Percentiles rank a stretch among this genome's conserved stretches.
Conservation (phyloP, 2,113 vertebrate genomes). For the Apodemus speciosus region DNA sequence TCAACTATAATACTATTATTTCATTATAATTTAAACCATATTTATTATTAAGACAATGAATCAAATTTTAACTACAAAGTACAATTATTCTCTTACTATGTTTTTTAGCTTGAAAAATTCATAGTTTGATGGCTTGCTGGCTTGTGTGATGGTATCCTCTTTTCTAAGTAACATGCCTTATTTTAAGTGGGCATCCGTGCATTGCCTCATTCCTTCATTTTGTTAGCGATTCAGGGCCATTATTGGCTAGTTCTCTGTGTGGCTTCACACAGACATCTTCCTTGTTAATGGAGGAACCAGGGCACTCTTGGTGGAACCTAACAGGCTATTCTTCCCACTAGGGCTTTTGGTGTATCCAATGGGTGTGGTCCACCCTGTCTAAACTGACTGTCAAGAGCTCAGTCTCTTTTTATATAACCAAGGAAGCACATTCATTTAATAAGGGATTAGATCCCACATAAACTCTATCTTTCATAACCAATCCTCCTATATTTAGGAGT, state of each 20-base stretch:
- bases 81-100: background rate
- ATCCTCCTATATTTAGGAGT: too few species aligned
- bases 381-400: background rate
- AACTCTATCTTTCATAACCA: too few species aligned
- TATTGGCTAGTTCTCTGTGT: background rate
- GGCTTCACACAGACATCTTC: background rate
- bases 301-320: background rate
- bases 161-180: background rate
- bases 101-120: background rate
- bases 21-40: background rate
- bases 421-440: too few species aligned
- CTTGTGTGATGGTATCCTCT: background rate
- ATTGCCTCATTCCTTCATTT: background rate
- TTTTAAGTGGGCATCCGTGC: background rate
- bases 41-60: background rate
- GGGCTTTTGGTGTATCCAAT: background rate
- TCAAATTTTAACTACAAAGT: conserved; percentile 5
- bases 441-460: background rate
- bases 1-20: background rate
- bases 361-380: background rate
- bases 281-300: background rate
- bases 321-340: background rate
- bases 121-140: background rate
- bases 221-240: background rate
- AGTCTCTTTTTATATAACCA: background rate